Base-by-base conservation (phyloP, 2,113 vertebrate species). In the Lepisosteus osseus region DNA sequence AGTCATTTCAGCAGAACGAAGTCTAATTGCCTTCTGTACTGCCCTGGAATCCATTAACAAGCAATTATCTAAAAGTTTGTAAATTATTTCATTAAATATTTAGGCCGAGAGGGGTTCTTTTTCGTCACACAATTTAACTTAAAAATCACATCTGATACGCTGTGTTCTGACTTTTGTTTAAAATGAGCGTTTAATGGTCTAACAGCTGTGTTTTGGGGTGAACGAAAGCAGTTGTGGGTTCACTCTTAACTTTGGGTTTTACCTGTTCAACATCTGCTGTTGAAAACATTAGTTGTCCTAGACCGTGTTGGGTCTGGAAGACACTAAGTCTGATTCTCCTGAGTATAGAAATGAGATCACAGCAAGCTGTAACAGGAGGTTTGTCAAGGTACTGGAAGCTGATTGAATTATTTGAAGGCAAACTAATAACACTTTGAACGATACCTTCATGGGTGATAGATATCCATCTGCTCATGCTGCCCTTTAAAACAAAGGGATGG, bases 31-130 rank as follows among this genome's bases (percentile, higher is more conserved):
- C 13, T 11, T 13, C 41, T 17, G 56, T 65, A 70, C 61, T 59
- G 68, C 73, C 68, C 73, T 75, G 73, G 73, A 70, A 70, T 63
- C 62, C 68, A 75, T 70, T 75, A 75, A 61, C 17, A 65, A 64
- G 68, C 73, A 67, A 75, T 75, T 75, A 75, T 65, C 13, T 42
- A 61, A 47, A n/a, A 63, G 17, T 71, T 66, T 71, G 68, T 66
- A 67, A 69, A 75, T 67, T 66, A 75, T 69, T 74, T 55, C 61
- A 74, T 74, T 69, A 69, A 74, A 69, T 69, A 69, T 74, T 69
- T 68, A 69, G 59, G 59, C 72, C 7, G 3, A n/a, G 57, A 4
- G 51, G 45, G 61, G n/a, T 69, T 44, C 44, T 56, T 61, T 17
- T 54, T 13, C 11, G 15, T 1, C 15, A 15, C 65, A 7, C 15